Conservation (phyloP, 2,797 vertebrate genomes). For the Podarcis siculus region DNA sequence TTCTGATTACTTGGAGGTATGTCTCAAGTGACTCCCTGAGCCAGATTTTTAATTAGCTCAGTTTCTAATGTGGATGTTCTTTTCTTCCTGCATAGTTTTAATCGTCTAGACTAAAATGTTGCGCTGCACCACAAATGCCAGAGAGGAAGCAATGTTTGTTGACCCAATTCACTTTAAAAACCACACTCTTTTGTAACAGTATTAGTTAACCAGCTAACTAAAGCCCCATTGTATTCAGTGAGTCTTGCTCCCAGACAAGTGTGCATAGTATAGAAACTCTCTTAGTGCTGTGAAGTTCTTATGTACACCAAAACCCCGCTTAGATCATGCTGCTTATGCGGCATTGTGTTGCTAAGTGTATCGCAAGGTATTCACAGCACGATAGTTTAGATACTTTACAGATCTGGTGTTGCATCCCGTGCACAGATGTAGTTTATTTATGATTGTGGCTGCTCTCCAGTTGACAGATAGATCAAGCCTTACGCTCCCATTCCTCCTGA, state of each 20-base stretch:
- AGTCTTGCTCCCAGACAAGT: too few species aligned
- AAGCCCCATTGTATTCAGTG: neutral
- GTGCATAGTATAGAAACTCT: neutral
- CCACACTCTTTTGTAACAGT: conserved; percentile 15
- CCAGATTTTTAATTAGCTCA: conserved; percentile 25
- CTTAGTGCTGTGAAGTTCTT: neutral
- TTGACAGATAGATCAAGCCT: neutral
- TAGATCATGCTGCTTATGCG: neutral
- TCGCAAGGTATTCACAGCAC: neutral
- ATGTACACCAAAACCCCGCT: neutral
- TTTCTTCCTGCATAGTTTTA: conserved; percentile 6
- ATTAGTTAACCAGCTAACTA: neutral
- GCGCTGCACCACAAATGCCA: neutral
- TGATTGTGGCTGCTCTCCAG: too few species aligned
- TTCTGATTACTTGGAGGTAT: conserved; percentile 2
- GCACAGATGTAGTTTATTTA: neutral
- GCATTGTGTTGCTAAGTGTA: neutral
- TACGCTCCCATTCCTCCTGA: neutral
- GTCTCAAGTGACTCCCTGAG: neutral
- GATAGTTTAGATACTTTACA: neutral
- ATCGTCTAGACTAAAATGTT: conserved; percentile 26
- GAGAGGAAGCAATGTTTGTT: neutral
- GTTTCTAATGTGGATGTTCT: neutral
- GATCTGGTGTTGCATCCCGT: neutral
- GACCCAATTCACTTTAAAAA: conserved; percentile 7